These are phyloP conservation scores for Brachycybe producta DNA, from an alignment of 2,888 invertebrate genomes.

Conservation along the genomic window DNA sequence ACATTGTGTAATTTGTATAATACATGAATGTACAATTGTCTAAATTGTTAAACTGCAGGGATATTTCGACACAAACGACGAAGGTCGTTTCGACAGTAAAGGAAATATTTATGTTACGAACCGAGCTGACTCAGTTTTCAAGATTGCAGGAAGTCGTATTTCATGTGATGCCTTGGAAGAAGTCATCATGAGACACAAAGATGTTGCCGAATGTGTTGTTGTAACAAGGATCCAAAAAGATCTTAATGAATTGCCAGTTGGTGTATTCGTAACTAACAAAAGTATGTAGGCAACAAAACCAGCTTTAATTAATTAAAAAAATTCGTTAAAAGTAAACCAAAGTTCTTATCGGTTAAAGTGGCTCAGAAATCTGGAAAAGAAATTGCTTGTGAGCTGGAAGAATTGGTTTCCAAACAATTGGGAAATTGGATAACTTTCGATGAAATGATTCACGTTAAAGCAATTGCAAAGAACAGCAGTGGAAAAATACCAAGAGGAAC, in stretches of 20 bases:
- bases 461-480: conserved; percentile 2
- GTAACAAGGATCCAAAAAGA: conserved; percentile 2
- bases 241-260: neutral
- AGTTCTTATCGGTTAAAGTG: conserved; percentile 2
- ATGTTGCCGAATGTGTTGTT: conserved; percentile 12
- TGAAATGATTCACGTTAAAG: neutral
- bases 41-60: conserved; percentile 1
- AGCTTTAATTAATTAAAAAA: neutral
- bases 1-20: neutral
- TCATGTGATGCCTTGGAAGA: conserved; percentile 9
- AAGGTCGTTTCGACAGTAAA: conserved; percentile 1
- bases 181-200: conserved; percentile 9
- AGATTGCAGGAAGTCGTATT: conserved; percentile 9
- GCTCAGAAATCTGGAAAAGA: neutral
- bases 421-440: conserved; percentile 6
- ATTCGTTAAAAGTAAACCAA: neutral
- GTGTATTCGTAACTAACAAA: conserved; percentile 8
- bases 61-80: conserved; percentile 12
- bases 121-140: conserved; percentile 9
- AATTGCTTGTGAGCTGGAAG: conserved; percentile 1
- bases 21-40: neutral
- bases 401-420: neutral
- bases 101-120: conserved; percentile 8
- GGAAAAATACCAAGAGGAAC: conserved; percentile 8
- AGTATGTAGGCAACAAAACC: neutral